Evolutionary conservation across 2,888 invertebrate genomes (phyloP).

Genomic region (Sepioteuthis lessoniana): DNA sequence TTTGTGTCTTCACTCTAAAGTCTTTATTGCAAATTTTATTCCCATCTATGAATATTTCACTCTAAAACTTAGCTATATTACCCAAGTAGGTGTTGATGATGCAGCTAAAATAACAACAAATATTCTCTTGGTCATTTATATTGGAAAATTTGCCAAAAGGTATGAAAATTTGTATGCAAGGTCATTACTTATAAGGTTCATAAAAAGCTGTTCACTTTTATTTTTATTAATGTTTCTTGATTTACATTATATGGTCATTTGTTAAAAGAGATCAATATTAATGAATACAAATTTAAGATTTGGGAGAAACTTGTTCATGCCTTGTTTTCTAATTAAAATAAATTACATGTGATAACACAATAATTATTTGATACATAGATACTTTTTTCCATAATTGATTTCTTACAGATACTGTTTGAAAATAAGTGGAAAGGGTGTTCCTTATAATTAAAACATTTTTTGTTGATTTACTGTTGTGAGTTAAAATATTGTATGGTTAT

Average conservation of each 20-base stretch:
- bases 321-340: neutral
- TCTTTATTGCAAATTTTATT: no score
- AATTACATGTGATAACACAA: neutral
- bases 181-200: neutral
- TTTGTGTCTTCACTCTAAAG: no score
- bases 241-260: neutral
- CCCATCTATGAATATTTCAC: no score
- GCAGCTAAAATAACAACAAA: neutral
- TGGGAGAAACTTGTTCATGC: neutral
- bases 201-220: neutral
- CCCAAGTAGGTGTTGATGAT: neutral
- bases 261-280: neutral
- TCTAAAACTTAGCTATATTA: no score
- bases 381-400: neutral
- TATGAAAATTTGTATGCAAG: neutral
- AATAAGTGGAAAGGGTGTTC: neutral
- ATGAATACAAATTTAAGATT: neutral
- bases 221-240: neutral
- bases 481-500: no score
- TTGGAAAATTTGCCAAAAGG: neutral
- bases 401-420: neutral
- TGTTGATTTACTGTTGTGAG: neutral
- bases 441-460: neutral
- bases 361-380: neutral
- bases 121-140: neutral